phyloP scores from a whole-genome alignment of 2,113 vertebrate genomes.

The Gobiocypris rarus region DNA sequence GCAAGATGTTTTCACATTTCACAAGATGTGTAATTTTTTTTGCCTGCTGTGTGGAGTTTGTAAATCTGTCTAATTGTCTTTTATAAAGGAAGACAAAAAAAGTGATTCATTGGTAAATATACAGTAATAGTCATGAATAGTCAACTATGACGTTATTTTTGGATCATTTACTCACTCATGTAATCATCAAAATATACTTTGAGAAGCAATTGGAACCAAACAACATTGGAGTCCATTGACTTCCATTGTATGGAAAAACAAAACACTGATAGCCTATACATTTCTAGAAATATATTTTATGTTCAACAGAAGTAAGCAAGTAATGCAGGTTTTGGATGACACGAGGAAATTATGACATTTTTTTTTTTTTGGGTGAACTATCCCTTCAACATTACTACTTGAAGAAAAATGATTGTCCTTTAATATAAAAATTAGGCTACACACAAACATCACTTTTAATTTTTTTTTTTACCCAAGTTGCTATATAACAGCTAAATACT shows the following conservation, averaged over 20 bases:
- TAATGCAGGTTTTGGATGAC: not conserved
- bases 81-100: not conserved
- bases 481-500: not conserved
- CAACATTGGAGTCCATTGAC: not conserved
- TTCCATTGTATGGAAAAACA: not conserved
- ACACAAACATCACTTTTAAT: not conserved
- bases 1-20: constrained; percentile 11
- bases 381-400: not conserved
- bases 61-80: not conserved
- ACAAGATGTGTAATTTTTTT: not conserved
- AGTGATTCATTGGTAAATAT: not conserved
- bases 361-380: not conserved
- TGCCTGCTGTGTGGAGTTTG: not conserved
- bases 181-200: not conserved
- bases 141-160: not conserved
- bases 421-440: not conserved
- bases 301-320: too few species aligned
- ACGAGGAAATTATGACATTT: not conserved
- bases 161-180: not conserved
- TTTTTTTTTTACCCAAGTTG: not conserved
- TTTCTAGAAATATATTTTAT: not conserved
- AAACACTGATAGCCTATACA: not conserved
- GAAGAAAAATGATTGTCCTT: not conserved
- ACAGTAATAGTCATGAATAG: not conserved
- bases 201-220: not conserved